Evolutionary conservation across 2,888 invertebrate genomes (phyloP).

Genomic region (Adelognathus sp.): DNA sequence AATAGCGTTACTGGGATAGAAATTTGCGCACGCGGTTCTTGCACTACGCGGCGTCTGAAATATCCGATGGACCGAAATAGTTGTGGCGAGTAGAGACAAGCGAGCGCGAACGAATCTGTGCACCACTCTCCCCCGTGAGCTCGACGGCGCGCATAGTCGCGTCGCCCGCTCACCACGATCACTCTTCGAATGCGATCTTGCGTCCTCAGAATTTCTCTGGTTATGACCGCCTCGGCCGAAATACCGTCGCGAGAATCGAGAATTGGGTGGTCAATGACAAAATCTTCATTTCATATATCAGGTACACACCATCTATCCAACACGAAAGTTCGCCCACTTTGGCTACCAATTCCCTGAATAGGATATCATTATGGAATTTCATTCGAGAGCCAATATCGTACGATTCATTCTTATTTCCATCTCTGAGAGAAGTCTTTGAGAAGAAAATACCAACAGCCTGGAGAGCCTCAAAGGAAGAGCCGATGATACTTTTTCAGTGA

Average conservation of each 20-base stretch:
- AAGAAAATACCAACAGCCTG: background rate
- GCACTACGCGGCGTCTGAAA: slow-evolving; percentile 34
- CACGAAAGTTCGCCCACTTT: background rate
- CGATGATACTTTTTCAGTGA: background rate
- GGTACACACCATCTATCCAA: background rate
- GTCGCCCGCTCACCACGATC: slow-evolving; percentile 20
- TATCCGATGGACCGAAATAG: slow-evolving; percentile 54
- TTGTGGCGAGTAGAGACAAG: slow-evolving; percentile 25
- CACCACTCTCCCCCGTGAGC: background rate
- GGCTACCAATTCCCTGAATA: background rate
- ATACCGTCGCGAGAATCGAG: slow-evolving; percentile 19
- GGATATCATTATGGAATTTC: background rate
- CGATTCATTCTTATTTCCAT: background rate
- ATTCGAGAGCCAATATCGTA: background rate
- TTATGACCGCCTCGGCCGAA: slow-evolving; percentile 16
- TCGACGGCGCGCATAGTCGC: slow-evolving; percentile 2
- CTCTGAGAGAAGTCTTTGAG: background rate
- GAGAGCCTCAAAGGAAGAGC: background rate
- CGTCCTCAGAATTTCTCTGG: slow-evolving; percentile 38
- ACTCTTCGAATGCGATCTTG: slow-evolving; percentile 20
- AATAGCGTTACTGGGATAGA: slow-evolving; percentile 14
- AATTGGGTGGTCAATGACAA: slow-evolving; percentile 29
- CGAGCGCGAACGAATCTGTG: slow-evolving; percentile 25
- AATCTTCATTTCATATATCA: background rate
- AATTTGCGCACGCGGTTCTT: background rate